phyloP scores from a whole-genome alignment of 1,140 invertebrate species.

The Calephelis nemesis region DNA sequence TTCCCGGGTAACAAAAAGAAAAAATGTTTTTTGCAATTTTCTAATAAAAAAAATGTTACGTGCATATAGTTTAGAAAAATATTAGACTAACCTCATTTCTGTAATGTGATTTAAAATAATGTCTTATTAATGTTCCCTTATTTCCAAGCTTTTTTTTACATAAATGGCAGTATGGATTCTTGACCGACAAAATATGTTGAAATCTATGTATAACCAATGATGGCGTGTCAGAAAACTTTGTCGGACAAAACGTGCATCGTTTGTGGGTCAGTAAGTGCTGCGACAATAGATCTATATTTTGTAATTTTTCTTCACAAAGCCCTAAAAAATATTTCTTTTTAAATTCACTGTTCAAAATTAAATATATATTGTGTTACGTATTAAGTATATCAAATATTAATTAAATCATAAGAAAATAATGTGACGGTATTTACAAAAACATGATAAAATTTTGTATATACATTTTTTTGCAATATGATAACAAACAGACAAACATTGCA shows the following conservation, averaged over 20 bases:
- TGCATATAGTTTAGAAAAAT: constrained; percentile 22
- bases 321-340: constrained; percentile 43
- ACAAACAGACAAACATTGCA: too few species aligned
- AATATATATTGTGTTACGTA: too few species aligned
- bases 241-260: constrained; percentile 39
- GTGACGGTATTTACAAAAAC: too few species aligned
- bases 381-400: too few species aligned
- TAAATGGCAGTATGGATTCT: constrained; percentile 45
- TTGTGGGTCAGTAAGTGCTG: constrained; percentile 6
- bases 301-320: constrained; percentile 45
- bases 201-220: constrained; percentile 50
- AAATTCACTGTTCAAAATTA: too few species aligned
- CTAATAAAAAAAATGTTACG: too few species aligned
- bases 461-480: too few species aligned
- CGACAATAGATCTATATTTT: constrained; percentile 11
- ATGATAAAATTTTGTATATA: too few species aligned
- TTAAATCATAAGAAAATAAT: too few species aligned
- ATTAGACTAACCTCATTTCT: constrained; percentile 30
- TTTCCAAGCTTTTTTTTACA: constrained; percentile 41
- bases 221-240: constrained; percentile 41
- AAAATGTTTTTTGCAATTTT: too few species aligned
- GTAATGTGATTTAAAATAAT: constrained; percentile 52
- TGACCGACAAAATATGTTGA: constrained; percentile 38
- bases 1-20: too few species aligned
- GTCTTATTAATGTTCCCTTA: neutral